Evolutionary conservation across 2,888 invertebrate species (phyloP).

Genomic region (Coelopa pilipes): DNA sequence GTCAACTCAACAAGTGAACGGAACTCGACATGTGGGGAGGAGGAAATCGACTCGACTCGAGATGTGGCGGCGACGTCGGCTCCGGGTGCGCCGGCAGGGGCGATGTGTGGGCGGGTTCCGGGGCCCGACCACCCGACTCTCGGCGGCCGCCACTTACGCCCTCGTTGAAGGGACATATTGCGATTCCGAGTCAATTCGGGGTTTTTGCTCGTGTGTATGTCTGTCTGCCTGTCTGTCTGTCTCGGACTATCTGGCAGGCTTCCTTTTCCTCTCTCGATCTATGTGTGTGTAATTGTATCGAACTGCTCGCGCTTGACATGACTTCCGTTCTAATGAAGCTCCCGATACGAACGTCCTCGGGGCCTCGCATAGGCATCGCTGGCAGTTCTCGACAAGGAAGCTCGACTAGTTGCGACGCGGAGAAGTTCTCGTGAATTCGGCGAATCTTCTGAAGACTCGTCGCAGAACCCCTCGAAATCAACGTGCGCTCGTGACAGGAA

Average conservation of each 20-base stretch:
- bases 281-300: conserved; percentile 39
- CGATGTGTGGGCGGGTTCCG: too few species aligned
- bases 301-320: conserved; percentile 30
- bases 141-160: too few species aligned
- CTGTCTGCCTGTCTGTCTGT: too few species aligned
- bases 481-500: too few species aligned
- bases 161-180: too few species aligned
- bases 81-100: too few species aligned
- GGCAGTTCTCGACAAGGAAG: too few species aligned
- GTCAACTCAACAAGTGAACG: conserved; percentile 3
- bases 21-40: background rate
- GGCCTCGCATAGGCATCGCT: too few species aligned
- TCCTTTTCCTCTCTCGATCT: conserved; percentile 7
- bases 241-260: background rate
- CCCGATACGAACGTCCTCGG: background rate
- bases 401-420: too few species aligned
- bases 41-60: background rate
- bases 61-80: background rate
- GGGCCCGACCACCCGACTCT: too few species aligned
- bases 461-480: conserved; percentile 10
- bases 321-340: conserved; percentile 32
- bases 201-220: conserved; percentile 15
- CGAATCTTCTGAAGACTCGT: background rate
- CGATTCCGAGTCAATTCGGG: background rate
- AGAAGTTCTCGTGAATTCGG: too few species aligned